Evolutionary conservation across 2,113 vertebrate genomes (phyloP).

Genomic region (Naja naja): DNA sequence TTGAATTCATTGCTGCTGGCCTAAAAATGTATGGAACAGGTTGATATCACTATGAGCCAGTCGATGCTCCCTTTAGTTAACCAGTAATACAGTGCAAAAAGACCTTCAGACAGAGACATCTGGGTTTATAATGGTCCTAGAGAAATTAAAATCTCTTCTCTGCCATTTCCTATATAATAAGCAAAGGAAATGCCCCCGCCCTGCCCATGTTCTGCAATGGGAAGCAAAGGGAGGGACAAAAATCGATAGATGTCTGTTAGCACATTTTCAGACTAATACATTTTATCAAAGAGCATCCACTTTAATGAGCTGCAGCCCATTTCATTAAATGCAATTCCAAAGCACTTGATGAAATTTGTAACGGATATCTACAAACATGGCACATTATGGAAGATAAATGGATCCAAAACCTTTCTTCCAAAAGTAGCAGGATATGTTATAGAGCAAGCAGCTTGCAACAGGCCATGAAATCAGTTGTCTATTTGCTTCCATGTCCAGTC

Average conservation of each 20-base stretch:
- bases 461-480: neutral
- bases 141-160: neutral
- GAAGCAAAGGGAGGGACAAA: neutral
- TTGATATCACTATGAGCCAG: neutral
- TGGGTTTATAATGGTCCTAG: neutral
- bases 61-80: neutral
- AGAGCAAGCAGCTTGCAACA: neutral
- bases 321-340: neutral
- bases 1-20: neutral
- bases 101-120: neutral
- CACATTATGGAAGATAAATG: neutral
- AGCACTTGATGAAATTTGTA: neutral
- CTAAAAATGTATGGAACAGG: neutral
- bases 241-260: neutral
- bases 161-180: neutral
- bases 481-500: neutral
- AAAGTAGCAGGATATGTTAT: neutral
- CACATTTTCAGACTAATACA: neutral
- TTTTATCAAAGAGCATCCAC: neutral
- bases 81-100: neutral
- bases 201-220: neutral
- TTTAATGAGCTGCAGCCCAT: neutral
- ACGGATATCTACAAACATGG: neutral
- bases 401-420: neutral
- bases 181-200: neutral